A percentile compares a stretch with the other conserved stretches of the same genome.
Evolutionary conservation across 2,113 vertebrate species (phyloP).

Genomic region (Todiramphus saurophagus): DNA sequence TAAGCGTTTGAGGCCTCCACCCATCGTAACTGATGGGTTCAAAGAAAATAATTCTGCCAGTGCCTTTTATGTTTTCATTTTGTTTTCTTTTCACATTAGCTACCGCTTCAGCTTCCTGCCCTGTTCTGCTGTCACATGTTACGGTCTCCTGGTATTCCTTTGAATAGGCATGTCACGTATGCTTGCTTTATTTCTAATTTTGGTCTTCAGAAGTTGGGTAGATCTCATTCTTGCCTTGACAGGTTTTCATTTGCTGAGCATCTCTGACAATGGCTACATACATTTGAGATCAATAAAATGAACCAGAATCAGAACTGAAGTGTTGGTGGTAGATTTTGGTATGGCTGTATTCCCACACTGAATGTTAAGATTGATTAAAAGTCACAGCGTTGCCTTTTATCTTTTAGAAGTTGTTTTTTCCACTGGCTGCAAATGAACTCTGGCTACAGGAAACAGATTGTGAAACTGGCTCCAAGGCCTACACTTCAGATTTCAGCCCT

Average conservation of each 20-base stretch:
- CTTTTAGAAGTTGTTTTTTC: conserved; percentile 65
- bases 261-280: background rate
- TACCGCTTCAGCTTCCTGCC: background rate
- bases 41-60: conserved; percentile 12
- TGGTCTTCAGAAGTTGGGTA: background rate
- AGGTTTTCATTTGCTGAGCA: background rate
- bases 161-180: background rate
- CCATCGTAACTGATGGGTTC: conserved; percentile 20
- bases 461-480: conserved; percentile 61
- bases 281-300: background rate
- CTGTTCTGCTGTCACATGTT: background rate
- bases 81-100: background rate
- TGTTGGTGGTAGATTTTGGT: background rate
- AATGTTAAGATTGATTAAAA: conserved; percentile 28
- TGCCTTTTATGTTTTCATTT: background rate
- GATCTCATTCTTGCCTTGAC: background rate
- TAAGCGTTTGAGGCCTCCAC: background rate
- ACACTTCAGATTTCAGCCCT: conserved; percentile 55
- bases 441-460: conserved; percentile 70
- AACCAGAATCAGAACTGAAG: background rate
- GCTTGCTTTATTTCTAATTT: conserved; percentile 1
- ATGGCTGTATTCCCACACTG: background rate
- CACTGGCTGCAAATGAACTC: conserved; percentile 60
- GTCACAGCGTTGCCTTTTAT: conserved; percentile 54
- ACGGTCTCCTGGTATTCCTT: background rate